Base-by-base conservation (phyloP, 2,797 vertebrate species). In the Toxotes lorentzi region DNA sequence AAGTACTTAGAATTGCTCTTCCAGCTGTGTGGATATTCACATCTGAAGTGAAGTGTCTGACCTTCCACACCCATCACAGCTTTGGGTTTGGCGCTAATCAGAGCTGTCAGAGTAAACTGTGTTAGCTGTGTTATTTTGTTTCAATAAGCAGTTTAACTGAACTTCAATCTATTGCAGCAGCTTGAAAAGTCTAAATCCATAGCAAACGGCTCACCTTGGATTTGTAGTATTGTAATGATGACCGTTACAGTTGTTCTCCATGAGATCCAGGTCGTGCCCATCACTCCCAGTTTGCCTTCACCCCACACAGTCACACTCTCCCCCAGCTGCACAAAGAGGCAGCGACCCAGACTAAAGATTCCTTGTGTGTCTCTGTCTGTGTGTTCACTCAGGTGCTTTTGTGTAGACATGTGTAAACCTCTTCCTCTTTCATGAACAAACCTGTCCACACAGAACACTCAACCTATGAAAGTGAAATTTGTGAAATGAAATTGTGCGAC, bases 341-440 rank as follows among this genome's bases (percentile, higher is more conserved):
- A 69, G 61, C 10, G 53, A 40, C 43, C 34, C 51, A 24, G 19
- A 27, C 19, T 41, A 9, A 45, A 73, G 38, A 8, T 14, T 2
- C 21, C 43, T 6, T 30, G 11, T 16, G 12, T 67, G 43, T 51
- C 12, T 2, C 21, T 47, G 10, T 30, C 13, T 16, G 12, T 67
- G 43, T 51, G 43, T 7, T 70, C 19, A 47, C 8, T 34, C 40
- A 35, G 47, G 17, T 71, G 59, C 32, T 76, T 85, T 74, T 59
- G 38, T 51, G 40, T 66, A 11, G 13, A 47, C 51, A 47, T 59
- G 17, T 65, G 35, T 27, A 8, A 21, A 65, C 51, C 58, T 48
- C 73, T 93, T 93, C 91, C 92, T 88, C 88, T 92, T 93, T 93
- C 80, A 78, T 27, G 4, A n/a, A 70, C 6, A 41, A 50, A 54